Evolutionary conservation across 2,113 vertebrate genomes (phyloP), one percentile per base, ranked within the genome.

Genomic region (Cyprinodon brontotheroides): DNA sequence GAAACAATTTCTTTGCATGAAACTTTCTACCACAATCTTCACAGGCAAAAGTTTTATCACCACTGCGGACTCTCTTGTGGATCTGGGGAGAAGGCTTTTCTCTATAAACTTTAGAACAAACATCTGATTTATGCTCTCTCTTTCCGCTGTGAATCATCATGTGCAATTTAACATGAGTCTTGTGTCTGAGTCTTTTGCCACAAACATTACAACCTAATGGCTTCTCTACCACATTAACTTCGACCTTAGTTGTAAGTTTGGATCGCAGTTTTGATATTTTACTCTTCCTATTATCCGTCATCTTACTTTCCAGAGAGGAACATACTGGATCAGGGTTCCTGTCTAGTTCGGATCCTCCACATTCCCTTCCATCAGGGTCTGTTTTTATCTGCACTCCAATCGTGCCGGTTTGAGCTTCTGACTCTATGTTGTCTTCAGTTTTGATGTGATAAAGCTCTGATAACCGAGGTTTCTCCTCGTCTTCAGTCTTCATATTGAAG

Each of bases 1-100:
- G 50, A n/a, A 57, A 57, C 50, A 57, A 57, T 57, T 57, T 57
- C 50, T n/a, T 57, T 57, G 50, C 50, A 57, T 57, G 20, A 57
- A 57, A 57, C 15, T 50, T 38, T 68, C 17, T 39, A n/a, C 36
- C 39, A 36, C 40, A 61, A 37, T 36, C 9, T 1, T 61, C 40
- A 43, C 57, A 61, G 2, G 11, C 22, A 17, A 36, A 70, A 20
- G 69, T 40, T 17, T 71, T 71, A 4, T 71, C 69, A 36, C 40
- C 69, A 20, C 40, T 47, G 40, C 45, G 69, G 14, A 61, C 40
- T 50, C 36, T 50, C 15, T 38, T 53, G 66, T 68, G 66, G 20
- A 6, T 68, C 37, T 20, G 17, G 5, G 50, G 48, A 57, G 50
- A 57, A n/a, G 17, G 38, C 38, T 68, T n/a, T 20, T 36, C 15